Evolutionary conservation across 2,113 vertebrate species (phyloP), one percentile per base, ranked within the genome.

Genomic region (Neofelis nebulosa): DNA sequence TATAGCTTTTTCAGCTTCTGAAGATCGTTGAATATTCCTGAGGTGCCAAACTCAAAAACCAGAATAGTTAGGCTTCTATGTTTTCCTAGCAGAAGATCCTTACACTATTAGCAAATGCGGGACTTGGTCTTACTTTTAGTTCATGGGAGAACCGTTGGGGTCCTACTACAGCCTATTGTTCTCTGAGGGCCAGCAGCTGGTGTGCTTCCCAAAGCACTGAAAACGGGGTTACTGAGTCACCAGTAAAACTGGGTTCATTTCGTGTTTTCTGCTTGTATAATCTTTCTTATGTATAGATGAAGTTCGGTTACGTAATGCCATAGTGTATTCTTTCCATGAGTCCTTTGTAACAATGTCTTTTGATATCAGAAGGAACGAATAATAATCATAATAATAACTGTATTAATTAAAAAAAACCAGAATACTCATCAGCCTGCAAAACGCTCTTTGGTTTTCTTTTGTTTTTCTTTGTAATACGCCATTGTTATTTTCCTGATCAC

Each of bases 401-500:
- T 33, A 29, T 84, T 97, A 90, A 91, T 82, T 61, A 50, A 83
- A 84, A 89, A 89, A 19, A 91, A 94, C 23, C n/a, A 33, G 7
- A 0, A 80, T 15, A 36, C 29, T 76, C 45, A 79, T 73, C 4
- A 0, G 9, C 76, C 69, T 90, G 69, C 4, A 50, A 94, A 82
- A 71, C 27, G 21, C 10, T 61, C 87, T 15, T 8, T 29, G 84
- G 55, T 25, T 14, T 82, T 45, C 25, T 92, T 69, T 55, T 55
- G 23, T 29, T 92, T 91, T 86, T 52, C 55, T 85, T 97, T 93
- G 76, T 95, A 94, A 95, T 92, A n/a, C 91, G 71, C 41, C 2
- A 41, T 96, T 96, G 19, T 92, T 97, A 1, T 86, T 96, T 93
- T 96, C 27, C 38, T 25, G 63, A 93, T 97, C 96, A 92, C 66